phyloP scores from a whole-genome alignment of 2,797 vertebrate species.

The Alca torda region DNA sequence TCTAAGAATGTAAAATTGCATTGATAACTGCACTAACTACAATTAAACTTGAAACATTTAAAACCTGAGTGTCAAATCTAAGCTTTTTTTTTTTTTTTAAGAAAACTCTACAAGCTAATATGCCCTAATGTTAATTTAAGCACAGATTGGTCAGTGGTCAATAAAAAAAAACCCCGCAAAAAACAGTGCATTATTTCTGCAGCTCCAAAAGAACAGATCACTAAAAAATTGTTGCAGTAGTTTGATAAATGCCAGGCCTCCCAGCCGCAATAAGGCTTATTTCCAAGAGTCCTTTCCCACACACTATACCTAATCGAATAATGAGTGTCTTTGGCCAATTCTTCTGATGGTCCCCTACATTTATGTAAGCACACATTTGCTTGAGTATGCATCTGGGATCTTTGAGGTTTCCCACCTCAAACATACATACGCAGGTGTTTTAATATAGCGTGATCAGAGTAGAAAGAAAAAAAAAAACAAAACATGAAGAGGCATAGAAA shows the following conservation, averaged over 20 bases:
- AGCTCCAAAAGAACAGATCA: neutral
- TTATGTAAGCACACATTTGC: neutral
- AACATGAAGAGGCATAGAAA: neutral
- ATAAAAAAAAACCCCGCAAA: neutral
- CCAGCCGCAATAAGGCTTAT: neutral
- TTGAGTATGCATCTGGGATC: neutral
- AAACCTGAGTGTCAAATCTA: slow-evolving; percentile 71
- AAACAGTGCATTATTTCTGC: neutral
- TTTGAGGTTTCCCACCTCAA: neutral
- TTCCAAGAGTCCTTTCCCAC: neutral
- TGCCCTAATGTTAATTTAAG: neutral
- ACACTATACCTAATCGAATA: neutral
- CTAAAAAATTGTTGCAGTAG: neutral
- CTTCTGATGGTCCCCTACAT: neutral
- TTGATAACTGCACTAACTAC: slow-evolving; percentile 65
- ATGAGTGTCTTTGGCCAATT: neutral
- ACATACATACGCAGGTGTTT: neutral
- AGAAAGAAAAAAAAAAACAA: neutral
- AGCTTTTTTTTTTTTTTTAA: neutral
- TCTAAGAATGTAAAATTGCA: slow-evolving; percentile 69
- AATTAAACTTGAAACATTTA: slow-evolving; percentile 48
- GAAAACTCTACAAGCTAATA: neutral
- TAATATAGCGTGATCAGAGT: neutral
- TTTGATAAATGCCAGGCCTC: neutral
- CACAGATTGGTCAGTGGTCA: slow-evolving; percentile 43